phyloP scores from a whole-genome alignment of 2,797 vertebrate genomes.

The Florisuga fusca region DNA sequence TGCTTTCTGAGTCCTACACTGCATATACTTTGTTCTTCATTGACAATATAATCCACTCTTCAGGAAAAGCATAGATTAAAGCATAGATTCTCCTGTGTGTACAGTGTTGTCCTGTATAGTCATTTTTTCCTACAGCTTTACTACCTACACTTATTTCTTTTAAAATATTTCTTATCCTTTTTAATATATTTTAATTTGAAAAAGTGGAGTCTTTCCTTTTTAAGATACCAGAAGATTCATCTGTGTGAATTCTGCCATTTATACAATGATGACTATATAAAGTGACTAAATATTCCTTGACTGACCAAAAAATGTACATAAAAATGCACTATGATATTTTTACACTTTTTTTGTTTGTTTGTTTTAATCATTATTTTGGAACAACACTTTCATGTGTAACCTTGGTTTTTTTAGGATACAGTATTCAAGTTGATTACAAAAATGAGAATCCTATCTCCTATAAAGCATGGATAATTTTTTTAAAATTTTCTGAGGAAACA shows the following conservation, averaged over 20 bases:
- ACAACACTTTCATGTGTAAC: neutral
- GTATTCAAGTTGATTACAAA: neutral
- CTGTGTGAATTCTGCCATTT: neutral
- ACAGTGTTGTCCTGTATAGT: neutral
- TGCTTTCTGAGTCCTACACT: neutral
- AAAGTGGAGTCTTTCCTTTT: neutral
- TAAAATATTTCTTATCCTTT: neutral
- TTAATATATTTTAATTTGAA: neutral
- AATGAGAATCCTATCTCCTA: neutral
- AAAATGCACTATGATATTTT: neutral
- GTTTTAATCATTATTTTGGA: neutral
- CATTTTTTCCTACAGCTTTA: neutral
- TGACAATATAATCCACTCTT: neutral
- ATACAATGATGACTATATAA: neutral
- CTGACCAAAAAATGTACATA: neutral
- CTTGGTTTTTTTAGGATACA: neutral
- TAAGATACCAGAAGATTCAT: neutral
- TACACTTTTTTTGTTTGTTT: neutral
- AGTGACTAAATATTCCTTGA: neutral
- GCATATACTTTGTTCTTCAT: neutral
- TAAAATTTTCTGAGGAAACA: accelerated
- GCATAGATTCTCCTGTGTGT: neutral
- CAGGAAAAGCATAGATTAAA: neutral
- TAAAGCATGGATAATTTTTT: neutral
- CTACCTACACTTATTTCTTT: neutral